Base-by-base conservation (phyloP, 2,113 vertebrate species). In the Forbesichthys papilliferus region DNA sequence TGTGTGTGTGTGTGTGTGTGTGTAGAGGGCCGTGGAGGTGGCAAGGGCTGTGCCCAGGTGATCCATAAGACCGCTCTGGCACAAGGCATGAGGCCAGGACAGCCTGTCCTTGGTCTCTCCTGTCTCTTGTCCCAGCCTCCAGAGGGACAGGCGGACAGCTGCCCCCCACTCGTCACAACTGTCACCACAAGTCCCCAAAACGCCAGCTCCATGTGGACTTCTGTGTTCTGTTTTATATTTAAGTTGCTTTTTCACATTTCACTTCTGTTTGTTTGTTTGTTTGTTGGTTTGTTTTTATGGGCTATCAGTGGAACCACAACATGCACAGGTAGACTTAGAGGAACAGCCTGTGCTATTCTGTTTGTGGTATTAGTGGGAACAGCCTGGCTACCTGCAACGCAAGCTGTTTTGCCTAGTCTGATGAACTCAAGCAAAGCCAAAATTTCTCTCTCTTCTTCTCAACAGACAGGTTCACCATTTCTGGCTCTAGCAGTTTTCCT, bases 1-100 rank as follows among this genome's bases (percentile, higher is more conserved):
- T 18, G 54, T 2, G 54, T 1, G 69, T 67, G 52, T 13, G n/a
- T 8, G 42, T 6, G 61, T 27, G 13, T 9, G 10, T 9, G 14
- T 7, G 14, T 10, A 34, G 7, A 11, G 58, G 58, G 27, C 11
- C 57, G 10, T 10, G 69, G 73, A 84, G 80, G 82, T 71, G 74
- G 82, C 79, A 78, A 83, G 80, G 80, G 69, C 81, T 68, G 54
- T 63, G 73, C 81, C 69, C 73, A 77, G 82, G 85, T 89, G 87
- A 93, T 92, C 86, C 84, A 93, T 92, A 89, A 88, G 77, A 80
- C 68, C 42, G 13, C 73, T 73, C 81, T 85, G 84, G 79, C 88
- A 79, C 69, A 70, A 86, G 83, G 71, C 61, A 67, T 70, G 71
- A 85, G 71, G 66, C 73, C 72, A 85, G 74, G 79, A 68, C 71